Conservation (phyloP, 2,113 vertebrate species). For the Psittacus erithacus region DNA sequence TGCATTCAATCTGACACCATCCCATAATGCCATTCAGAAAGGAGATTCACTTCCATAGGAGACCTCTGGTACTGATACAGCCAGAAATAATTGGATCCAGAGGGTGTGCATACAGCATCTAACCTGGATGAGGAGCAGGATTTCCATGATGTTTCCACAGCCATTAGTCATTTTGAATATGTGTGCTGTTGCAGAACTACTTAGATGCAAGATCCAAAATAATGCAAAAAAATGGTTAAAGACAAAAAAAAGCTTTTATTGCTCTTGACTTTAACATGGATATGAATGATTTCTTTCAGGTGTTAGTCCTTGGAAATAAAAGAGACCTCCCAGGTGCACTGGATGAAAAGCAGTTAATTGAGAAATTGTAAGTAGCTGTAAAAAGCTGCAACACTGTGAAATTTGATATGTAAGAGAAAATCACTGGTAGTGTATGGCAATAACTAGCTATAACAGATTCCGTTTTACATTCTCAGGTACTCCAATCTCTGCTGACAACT, state of each 20-base stretch:
- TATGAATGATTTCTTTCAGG: conserved; percentile 67
- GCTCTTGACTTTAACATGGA: background rate
- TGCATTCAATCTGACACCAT: background rate
- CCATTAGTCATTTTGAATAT: background rate
- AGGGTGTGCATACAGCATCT: background rate
- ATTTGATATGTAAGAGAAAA: background rate
- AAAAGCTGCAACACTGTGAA: background rate
- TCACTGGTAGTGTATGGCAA: background rate
- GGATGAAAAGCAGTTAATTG: conserved; percentile 92
- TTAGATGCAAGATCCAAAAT: background rate
- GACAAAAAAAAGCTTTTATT: background rate
- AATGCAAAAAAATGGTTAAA: background rate
- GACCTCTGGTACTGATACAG: background rate
- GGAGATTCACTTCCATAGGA: background rate
- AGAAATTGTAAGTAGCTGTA: conserved; percentile 85
- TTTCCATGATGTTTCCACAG: background rate
- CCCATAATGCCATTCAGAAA: background rate
- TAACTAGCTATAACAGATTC: background rate
- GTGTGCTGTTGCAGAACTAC: background rate
- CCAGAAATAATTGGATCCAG: background rate
- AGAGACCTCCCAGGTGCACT: conserved; percentile 84
- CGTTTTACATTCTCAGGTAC: background rate
- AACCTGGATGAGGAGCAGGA: background rate
- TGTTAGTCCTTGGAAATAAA: conserved; percentile 90
- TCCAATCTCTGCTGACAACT: background rate